Evolutionary conservation across 1,140 invertebrate species (phyloP), one percentile per base, ranked within the genome.

Genomic region (Neodiprion lecontei): DNA sequence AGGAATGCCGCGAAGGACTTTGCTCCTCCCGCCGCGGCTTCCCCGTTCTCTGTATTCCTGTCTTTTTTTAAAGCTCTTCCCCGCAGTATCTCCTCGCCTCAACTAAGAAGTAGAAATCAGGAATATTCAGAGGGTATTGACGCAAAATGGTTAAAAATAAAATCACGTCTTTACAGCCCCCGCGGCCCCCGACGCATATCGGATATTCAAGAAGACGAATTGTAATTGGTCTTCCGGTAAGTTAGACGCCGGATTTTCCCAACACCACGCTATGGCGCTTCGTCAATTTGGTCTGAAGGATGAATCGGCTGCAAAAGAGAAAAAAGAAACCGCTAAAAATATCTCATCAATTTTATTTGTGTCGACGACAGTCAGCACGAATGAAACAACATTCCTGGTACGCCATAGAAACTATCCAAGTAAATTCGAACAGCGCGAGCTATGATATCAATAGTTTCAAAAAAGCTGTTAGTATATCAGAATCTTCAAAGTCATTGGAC

Each of bases 201-300:
- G 21, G 53, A 61, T 61, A 61, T 61, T 67, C 28, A 77, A 80
- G 77, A 74, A 76, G 79, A 78, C 80, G 78, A 81, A 82, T 82
- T 82, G 80, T 83, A 80, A 83, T 83, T 83, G 79, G 80, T 76
- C 80, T 83, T 80, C 77, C 76, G 77, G 78, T 61, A 61, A 61
- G 53, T 61, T 61, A 61, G 9, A 61, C 53, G 4, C 53, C 53
- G 11, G 11, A 17, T 12, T 61, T 14, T 61, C 4, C 28, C 28
- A 40, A 40, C 28, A 40, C 28, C 28, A 40, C 28, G 28, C 2
- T 40, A 40, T 40, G 28, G 28, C 28, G 28, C 28, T 40, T 40
- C 28, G 28, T 40, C 28, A 40, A 40, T 2, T 40, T 40, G 28
- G 28, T 40, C 28, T 5, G 5, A 40, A 40, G 28, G 28, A 40